Evolutionary conservation across 30 jellyfish, hydroid and myxozoan species (phyloP).

Genomic region (Cassiopea andromeda): DNA sequence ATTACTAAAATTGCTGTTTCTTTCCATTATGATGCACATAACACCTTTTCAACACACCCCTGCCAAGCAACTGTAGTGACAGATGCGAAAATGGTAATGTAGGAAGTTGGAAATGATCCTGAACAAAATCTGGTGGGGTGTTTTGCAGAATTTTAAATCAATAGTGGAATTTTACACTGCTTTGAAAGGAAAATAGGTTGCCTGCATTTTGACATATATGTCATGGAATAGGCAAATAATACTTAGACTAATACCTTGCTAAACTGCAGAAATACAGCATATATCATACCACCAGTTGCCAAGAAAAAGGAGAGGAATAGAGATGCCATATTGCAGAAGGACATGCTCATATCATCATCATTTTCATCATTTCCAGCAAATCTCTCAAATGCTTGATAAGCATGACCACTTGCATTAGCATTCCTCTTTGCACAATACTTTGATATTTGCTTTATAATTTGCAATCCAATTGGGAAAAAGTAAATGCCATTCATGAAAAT

Average conservation of each 20-base stretch:
- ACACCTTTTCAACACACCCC: no score
- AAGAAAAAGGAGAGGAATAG: slow-evolving; percentile 20
- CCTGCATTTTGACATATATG: no score
- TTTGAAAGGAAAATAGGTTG: no score
- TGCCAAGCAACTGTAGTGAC: no score
- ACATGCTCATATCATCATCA: neutral
- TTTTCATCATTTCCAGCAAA: neutral
- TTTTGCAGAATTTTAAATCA: no score
- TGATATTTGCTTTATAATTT: slow-evolving; percentile 30
- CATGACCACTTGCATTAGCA: neutral
- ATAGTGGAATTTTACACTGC: no score
- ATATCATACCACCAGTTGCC: slow-evolving; percentile 61
- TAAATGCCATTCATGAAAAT: slow-evolving; percentile 86
- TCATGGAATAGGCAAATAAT: no score
- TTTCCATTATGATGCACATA: no score
- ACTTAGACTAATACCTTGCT: neutral
- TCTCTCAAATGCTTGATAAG: slow-evolving; percentile 13
- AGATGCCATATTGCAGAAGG: neutral
- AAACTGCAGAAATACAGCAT: slow-evolving; percentile 38
- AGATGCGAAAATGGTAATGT: no score
- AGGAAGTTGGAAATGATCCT: no score
- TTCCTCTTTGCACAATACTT: slow-evolving; percentile 13
- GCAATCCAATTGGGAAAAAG: slow-evolving; percentile 73
- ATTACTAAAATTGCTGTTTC: no score
- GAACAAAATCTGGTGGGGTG: no score